phyloP scores from a whole-genome alignment of 2,113 vertebrate genomes.

The Phalacrocorax brasilianus region DNA sequence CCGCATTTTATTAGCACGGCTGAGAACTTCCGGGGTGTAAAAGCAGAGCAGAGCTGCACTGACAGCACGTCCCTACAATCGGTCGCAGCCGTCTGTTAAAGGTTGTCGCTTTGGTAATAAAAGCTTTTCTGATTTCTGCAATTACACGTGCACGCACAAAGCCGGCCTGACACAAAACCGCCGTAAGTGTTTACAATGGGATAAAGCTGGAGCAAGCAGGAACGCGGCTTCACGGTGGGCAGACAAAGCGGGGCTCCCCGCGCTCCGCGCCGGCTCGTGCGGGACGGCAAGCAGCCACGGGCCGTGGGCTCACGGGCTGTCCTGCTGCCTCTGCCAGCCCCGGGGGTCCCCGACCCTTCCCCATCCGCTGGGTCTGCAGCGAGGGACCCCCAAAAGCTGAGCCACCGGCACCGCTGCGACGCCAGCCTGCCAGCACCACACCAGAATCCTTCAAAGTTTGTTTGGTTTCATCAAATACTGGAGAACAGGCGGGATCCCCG shows the following conservation, averaged over 20 bases:
- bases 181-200: not conserved
- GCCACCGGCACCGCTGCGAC: accelerated
- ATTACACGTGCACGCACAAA: not conserved
- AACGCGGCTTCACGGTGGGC: not conserved
- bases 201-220: not conserved
- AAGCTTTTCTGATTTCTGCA: not conserved
- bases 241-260: not conserved
- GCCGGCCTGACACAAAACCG: not conserved
- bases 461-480: accelerated
- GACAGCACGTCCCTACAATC: accelerated
- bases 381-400: not conserved
- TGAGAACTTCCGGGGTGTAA: not conserved
- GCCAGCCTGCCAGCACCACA: not conserved
- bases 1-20: accelerated
- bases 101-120: not conserved
- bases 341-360: accelerated
- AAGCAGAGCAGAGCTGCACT: not conserved
- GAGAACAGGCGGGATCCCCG: accelerated
- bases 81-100: accelerated
- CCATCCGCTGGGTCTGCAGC: accelerated
- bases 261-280: not conserved
- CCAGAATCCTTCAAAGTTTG: not conserved
- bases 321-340: not conserved
- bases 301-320: accelerated
- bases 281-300: not conserved